Evolutionary conservation across 1,140 invertebrate genomes (phyloP).

Genomic region (Magallana ariakensis): DNA sequence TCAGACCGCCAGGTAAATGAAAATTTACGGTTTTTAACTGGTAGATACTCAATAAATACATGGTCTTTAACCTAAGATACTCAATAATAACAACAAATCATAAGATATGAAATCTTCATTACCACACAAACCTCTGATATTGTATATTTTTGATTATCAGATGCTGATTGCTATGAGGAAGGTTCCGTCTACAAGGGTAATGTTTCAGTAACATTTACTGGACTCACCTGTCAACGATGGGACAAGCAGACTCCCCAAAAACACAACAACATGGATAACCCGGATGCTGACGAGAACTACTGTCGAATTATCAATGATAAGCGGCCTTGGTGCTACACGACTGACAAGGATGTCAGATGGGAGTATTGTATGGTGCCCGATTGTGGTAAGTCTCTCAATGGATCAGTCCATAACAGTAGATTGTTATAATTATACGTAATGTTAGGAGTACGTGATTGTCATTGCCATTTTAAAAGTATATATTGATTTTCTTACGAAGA

Average conservation of each 20-base stretch:
- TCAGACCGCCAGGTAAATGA: too few species aligned
- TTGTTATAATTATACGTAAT: too few species aligned
- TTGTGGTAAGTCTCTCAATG: conserved; percentile 11
- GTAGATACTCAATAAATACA: too few species aligned
- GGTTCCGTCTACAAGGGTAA: conserved; percentile 23
- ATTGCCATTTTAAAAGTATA: too few species aligned
- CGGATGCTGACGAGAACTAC: conserved; percentile 88
- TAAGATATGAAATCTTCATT: too few species aligned
- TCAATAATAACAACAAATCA: too few species aligned
- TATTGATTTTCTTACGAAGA: too few species aligned
- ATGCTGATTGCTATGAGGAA: not conserved
- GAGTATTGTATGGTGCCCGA: conserved; percentile 52
- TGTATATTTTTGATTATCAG: not conserved
- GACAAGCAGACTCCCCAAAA: conserved; percentile 55
- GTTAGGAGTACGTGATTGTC: too few species aligned
- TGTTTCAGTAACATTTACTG: conserved; percentile 50
- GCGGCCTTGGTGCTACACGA: conserved; percentile 96
- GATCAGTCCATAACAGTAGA: too few species aligned
- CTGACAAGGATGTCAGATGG: conserved; percentile 82
- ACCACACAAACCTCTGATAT: too few species aligned
- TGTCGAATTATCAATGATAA: conserved; percentile 96
- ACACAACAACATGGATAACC: conserved; percentile 23
- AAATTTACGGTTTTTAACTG: too few species aligned
- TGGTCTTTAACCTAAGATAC: too few species aligned
- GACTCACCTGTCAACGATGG: conserved; percentile 63